A percentile compares a stretch with the other conserved stretches of the same genome.
These are phyloP conservation scores for Bolinopsis microptera DNA, from an alignment of 37 sponge, comb jelly and placozoan species.

Conservation along the genomic window DNA sequence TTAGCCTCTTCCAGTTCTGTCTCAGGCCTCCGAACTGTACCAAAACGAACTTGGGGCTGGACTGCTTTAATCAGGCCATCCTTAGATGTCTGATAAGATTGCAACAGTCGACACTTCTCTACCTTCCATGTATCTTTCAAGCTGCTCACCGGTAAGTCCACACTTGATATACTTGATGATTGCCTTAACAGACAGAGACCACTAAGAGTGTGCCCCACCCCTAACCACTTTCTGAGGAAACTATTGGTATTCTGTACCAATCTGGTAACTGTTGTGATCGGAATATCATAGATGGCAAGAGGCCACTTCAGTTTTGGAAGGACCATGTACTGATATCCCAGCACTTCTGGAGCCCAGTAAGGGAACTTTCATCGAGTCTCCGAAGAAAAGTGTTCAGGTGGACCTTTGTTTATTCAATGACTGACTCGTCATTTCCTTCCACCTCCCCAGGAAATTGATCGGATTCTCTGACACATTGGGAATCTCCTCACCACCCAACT, in stretches of 20 bases:
- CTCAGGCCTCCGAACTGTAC: too few species aligned
- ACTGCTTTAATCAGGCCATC: too few species aligned
- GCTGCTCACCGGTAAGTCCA: too few species aligned
- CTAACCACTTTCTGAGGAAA: too few species aligned
- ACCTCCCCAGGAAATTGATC: conserved; percentile 13
- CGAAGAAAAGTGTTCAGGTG: not conserved
- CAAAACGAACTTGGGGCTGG: too few species aligned
- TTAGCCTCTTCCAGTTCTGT: too few species aligned
- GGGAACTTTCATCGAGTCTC: not conserved
- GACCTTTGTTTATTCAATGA: not conserved
- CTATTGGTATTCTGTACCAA: not conserved
- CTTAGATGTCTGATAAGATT: too few species aligned
- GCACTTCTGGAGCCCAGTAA: not conserved
- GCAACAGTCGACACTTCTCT: too few species aligned
- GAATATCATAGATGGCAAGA: conserved; percentile 8
- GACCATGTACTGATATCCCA: conserved; percentile 32
- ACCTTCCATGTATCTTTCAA: too few species aligned
- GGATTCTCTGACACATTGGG: conserved; percentile 15
- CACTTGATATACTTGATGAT: too few species aligned
- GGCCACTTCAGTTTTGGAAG: conserved; percentile 29
- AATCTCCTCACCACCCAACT: not conserved
- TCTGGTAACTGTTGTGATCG: not conserved
- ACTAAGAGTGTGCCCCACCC: too few species aligned
- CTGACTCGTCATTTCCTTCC: not conserved
- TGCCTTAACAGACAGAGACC: too few species aligned